A percentile compares a stretch with the other conserved stretches of the same genome.
Evolutionary conservation across 1,140 invertebrate species (phyloP).

Genomic region (Sipha flava): DNA sequence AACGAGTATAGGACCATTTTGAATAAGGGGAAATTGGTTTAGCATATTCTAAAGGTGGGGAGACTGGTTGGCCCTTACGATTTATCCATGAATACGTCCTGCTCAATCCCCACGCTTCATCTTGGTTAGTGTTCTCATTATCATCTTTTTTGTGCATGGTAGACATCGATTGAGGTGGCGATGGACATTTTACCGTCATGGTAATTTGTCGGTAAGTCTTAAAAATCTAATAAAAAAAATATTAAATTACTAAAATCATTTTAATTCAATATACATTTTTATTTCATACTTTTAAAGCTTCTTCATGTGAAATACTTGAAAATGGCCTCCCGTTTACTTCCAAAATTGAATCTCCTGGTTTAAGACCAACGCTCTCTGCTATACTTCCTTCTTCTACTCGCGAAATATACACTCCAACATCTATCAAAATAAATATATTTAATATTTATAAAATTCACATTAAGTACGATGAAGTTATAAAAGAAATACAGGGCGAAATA

Average conservation of each 20-base stretch:
- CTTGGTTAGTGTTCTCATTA: not conserved
- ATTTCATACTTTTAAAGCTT: constrained; percentile 68
- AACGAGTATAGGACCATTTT: constrained; percentile 44
- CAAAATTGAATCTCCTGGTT: constrained; percentile 78
- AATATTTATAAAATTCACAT: too few species aligned
- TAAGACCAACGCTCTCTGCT: constrained; percentile 70
- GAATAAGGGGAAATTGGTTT: constrained; percentile 44
- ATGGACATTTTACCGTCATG: constrained; percentile 72
- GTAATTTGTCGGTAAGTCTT: constrained; percentile 76
- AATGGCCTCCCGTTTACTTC: constrained; percentile 83
- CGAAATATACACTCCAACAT: constrained; percentile 76
- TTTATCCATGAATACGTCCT: constrained; percentile 90
- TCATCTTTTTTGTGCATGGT: constrained; percentile 12
- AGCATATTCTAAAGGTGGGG: constrained; percentile 63
- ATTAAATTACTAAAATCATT: not conserved
- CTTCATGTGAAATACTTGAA: constrained; percentile 74
- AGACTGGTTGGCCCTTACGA: constrained; percentile 72
- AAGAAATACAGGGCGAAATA: too few species aligned
- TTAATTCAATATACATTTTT: not conserved
- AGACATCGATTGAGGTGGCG: constrained; percentile 43
- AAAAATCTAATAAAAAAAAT: constrained; percentile 60
- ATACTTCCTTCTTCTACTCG: constrained; percentile 77
- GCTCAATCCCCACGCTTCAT: constrained; percentile 53
- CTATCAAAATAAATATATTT: not conserved
- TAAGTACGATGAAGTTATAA: too few species aligned